A percentile compares a stretch with the other conserved stretches of the same genome.
These are phyloP conservation scores for Acropternis orthonyx DNA, from an alignment of 2,797 vertebrate species.

Conservation along the genomic window DNA sequence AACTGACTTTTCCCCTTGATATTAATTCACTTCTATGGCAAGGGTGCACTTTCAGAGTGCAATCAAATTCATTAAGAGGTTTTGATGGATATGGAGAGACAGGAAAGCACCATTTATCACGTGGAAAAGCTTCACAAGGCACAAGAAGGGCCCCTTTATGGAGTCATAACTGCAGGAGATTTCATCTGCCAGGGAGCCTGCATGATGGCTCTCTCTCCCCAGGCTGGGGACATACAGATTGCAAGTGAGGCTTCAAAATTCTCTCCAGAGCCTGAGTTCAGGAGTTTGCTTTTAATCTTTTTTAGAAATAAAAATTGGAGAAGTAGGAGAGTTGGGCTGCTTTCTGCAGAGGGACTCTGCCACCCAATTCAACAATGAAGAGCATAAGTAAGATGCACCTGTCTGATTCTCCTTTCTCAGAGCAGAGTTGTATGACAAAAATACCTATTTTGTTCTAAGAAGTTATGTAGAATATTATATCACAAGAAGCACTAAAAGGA, in stretches of 20 bases:
- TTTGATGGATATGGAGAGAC: slow-evolving; percentile 41
- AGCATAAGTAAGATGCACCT: not conserved
- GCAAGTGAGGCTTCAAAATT: not conserved
- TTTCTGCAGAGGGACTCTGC: not conserved
- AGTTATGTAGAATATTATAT: not conserved
- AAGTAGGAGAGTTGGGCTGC: not conserved
- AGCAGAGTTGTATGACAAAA: not conserved
- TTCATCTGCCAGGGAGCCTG: not conserved
- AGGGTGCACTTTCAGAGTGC: not conserved
- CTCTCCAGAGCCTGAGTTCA: not conserved
- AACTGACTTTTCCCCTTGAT: not conserved
- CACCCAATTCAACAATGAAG: not conserved
- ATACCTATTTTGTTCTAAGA: not conserved
- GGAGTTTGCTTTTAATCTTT: not conserved
- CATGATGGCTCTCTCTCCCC: not conserved
- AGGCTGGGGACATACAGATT: not conserved
- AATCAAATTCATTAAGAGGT: slow-evolving; percentile 34
- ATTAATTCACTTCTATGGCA: slow-evolving; percentile 25
- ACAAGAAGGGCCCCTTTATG: not conserved
- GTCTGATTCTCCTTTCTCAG: not conserved
- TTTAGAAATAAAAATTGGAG: not conserved
- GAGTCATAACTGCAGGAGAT: not conserved
- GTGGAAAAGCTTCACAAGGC: slow-evolving; percentile 6
- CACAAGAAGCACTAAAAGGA: not conserved
- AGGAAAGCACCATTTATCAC: slow-evolving; percentile 5